These are phyloP conservation scores for Platerodrilus igneus DNA, from an alignment of 2,888 invertebrate species.

Conservation along the genomic window DNA sequence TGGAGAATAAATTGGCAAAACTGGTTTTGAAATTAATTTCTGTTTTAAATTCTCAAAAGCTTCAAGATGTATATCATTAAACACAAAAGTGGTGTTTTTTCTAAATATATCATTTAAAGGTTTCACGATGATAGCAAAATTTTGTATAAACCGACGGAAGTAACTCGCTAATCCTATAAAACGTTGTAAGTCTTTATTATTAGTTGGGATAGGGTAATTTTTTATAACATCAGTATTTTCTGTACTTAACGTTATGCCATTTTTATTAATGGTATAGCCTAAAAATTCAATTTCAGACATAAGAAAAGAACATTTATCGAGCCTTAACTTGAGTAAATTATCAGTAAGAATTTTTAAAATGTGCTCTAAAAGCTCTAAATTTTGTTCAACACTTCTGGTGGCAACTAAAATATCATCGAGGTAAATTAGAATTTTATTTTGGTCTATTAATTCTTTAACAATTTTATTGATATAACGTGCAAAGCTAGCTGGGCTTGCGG, in stretches of 20 bases:
- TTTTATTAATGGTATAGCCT: neutral
- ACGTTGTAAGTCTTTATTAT: neutral
- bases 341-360: neutral
- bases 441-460: no score
- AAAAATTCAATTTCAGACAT: slow-evolving; percentile 1
- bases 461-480: no score
- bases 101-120: slow-evolving; percentile 5
- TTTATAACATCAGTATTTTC: slow-evolving; percentile 1
- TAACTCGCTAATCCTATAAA: slow-evolving; percentile 6
- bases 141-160: slow-evolving; percentile 3
- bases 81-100: slow-evolving; percentile 3
- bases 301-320: slow-evolving; percentile 1
- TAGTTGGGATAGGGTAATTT: slow-evolving; percentile 3
- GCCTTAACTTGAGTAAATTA: neutral
- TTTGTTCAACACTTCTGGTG: neutral
- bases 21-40: slow-evolving; percentile 27
- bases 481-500: no score
- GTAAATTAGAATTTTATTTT: no score
- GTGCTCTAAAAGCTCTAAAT: neutral
- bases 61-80: neutral
- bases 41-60: slow-evolving; percentile 18
- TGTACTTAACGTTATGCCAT: neutral
- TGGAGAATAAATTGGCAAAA: no score
- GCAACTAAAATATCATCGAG: no score
- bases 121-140: slow-evolving; percentile 3